A percentile compares a stretch with the other conserved stretches of the same genome.
Conservation (phyloP, 2,888 invertebrate genomes). For the Metallyticus violacea region DNA sequence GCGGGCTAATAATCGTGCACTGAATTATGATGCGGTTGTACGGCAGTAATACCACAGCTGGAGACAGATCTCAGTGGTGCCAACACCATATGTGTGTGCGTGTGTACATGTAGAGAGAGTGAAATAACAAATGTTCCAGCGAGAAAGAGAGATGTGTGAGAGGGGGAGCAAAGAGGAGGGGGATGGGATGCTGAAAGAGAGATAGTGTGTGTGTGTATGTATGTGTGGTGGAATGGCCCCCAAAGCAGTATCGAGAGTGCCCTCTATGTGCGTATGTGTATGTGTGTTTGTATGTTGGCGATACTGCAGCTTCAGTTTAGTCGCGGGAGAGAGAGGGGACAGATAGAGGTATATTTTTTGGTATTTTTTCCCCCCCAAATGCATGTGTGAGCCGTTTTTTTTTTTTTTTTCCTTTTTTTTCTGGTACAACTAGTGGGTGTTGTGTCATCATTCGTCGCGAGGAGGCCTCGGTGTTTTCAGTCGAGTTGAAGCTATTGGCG, state of each 20-base stretch:
- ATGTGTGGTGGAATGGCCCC: not conserved
- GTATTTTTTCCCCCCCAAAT: not conserved
- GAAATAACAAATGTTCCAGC: not conserved
- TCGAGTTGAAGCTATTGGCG: constrained; percentile 1
- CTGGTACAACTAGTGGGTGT: not conserved
- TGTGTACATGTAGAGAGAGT: not conserved
- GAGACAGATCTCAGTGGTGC: not conserved
- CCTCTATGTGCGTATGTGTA: not conserved
- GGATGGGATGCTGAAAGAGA: not conserved
- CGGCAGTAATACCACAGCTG: not conserved
- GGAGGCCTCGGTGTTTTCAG: not conserved
- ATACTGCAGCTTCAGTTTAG: not conserved
- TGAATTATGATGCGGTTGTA: not conserved
- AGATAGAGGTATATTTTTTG: not conserved
- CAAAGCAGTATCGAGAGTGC: not conserved
- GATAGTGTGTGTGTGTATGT: not conserved
- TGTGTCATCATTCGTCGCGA: not conserved
- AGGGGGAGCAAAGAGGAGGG: not conserved
- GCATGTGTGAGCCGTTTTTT: not conserved
- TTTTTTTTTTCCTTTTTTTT: not conserved
- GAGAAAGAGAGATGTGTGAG: not conserved
- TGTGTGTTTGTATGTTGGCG: not conserved
- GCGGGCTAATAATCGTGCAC: not conserved
- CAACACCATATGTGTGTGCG: not conserved
- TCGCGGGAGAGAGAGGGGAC: not conserved